These are phyloP conservation scores for Adelges cooleyi DNA, from an alignment of 1,140 invertebrate genomes.

Conservation along the genomic window DNA sequence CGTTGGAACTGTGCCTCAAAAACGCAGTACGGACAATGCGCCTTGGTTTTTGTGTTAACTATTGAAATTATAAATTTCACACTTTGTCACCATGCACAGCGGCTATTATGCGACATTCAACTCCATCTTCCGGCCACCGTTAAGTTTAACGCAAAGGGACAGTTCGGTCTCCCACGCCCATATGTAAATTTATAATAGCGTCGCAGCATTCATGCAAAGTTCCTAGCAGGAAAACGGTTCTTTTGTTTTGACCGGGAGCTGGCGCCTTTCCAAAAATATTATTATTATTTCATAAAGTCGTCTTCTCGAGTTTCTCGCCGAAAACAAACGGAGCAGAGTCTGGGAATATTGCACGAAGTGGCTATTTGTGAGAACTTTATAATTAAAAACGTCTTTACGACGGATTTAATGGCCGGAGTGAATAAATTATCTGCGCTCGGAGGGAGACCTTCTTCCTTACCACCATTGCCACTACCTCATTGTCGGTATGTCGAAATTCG, in stretches of 20 bases:
- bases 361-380: slow-evolving; percentile 23
- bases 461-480: neutral
- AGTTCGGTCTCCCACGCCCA: too few species aligned
- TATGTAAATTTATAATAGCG: slow-evolving; percentile 18
- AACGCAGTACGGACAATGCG: too few species aligned
- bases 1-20: too few species aligned
- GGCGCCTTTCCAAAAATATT: slow-evolving; percentile 7
- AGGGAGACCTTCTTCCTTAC: neutral
- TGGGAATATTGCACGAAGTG: neutral
- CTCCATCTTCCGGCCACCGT: neutral
- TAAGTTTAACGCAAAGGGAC: too few species aligned
- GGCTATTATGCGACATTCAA: neutral
- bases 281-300: slow-evolving; percentile 21
- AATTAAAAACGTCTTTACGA: slow-evolving; percentile 19
- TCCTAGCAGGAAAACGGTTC: neutral
- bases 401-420: slow-evolving; percentile 7
- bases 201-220: neutral
- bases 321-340: slow-evolving; percentile 3
- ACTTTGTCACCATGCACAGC: too few species aligned
- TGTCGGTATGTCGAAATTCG: neutral
- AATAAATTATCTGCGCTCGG: slow-evolving; percentile 9
- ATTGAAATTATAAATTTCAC: too few species aligned
- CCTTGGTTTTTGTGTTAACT: too few species aligned
- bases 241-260: neutral
- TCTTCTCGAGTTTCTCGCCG: slow-evolving; percentile 5